Base-by-base conservation (phyloP, 2,113 vertebrate species). In the Columbina picui region DNA sequence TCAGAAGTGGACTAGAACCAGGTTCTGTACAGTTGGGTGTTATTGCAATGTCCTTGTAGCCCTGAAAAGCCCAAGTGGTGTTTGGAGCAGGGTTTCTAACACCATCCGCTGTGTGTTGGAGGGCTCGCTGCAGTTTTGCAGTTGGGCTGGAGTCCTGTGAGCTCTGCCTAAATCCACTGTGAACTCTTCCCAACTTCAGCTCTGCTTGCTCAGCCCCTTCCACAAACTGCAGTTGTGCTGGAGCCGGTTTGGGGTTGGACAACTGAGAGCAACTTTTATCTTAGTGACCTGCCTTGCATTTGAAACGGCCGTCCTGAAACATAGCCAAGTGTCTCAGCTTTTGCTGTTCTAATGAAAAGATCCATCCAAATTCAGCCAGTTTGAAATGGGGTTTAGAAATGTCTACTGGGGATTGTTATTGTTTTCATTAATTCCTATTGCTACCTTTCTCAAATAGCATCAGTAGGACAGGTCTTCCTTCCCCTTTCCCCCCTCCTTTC, bases 161-260 rank as follows among this genome's bases (percentile, higher is more conserved):
- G 41, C 27, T 47, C 39, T 47, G 0, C 14, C 30, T 53, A 26
- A 10, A 14, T 50, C 67, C 14, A 10, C 2, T 1, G 0, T 67
- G 53, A 82, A 22, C 36, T 55, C 41, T 21, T 60, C 50, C 27
- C 65, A 60, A 60, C 32, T 92, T 52, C 45, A 21, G 39, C 65
- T 50, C 16, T 1, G 9, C 22, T 60, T 79, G 34, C n/a, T 36
- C 32, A 52, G 56, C 21, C 25, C 14, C 17, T 76, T 64, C 10
- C 15, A 70, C 23, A 34, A 13, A 9, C 26, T 23, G 55, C 78
- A 57, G 29, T 30, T 3, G 1, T 30, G 9, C 61, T 34, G 17
- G n/a, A 80, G 17, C 27, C 57, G n/a, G 3, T 68, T 56, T 78
- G 68, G 19, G 34, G 4, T 56, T 78, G 32, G 27, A 12, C 50